phyloP scores from a whole-genome alignment of 2,888 invertebrate genomes.

The Parthenolecanium corni region DNA sequence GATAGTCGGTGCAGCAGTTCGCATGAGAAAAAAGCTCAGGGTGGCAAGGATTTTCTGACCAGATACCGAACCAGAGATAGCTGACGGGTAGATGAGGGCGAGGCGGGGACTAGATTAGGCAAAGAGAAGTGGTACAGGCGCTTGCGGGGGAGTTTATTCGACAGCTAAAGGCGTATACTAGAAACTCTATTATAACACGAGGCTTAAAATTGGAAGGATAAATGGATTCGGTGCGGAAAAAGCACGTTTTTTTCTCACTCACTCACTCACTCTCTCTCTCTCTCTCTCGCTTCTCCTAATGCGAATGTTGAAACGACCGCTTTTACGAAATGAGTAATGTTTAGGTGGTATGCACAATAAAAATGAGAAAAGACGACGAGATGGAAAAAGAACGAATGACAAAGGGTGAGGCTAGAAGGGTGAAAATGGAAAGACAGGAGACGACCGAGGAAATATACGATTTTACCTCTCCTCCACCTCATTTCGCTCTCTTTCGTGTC shows the following conservation, averaged over 20 bases:
- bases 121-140: too few relatives aligned
- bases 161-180: slow-evolving; percentile 20
- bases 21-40: too few relatives aligned
- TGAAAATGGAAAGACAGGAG: too few relatives aligned
- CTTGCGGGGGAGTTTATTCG: slow-evolving; percentile 19
- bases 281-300: neutral
- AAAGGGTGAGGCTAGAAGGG: too few relatives aligned
- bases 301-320: neutral
- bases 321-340: neutral
- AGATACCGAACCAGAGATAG: too few relatives aligned
- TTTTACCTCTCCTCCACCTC: slow-evolving; percentile 4
- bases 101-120: too few relatives aligned
- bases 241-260: slow-evolving; percentile 11
- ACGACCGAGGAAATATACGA: neutral
- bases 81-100: too few relatives aligned
- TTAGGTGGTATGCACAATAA: neutral
- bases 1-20: too few relatives aligned
- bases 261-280: neutral
- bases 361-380: neutral
- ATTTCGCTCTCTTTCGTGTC: neutral
- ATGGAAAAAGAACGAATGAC: neutral
- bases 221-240: slow-evolving; percentile 13
- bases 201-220: slow-evolving; percentile 11
- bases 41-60: too few relatives aligned
- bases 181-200: slow-evolving; percentile 12